Evolutionary conservation across 2,888 invertebrate species (phyloP), one percentile per base, ranked within the genome.

Genomic region (Plusia festucae): DNA sequence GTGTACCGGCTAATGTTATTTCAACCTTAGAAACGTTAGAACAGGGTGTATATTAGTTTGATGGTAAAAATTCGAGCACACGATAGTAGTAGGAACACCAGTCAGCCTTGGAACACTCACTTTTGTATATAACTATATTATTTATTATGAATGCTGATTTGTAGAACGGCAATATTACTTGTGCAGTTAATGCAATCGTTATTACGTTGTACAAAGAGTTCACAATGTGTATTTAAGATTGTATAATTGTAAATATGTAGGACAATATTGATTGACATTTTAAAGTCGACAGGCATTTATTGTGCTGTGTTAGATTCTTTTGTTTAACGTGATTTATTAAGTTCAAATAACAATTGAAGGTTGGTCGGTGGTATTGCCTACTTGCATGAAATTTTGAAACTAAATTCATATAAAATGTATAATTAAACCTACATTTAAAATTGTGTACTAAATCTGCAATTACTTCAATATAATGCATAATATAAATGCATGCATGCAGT

Each of bases 61-160:
- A 80, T 81, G 70, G 72, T 69, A 75, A 76, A 82, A 87, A 86
- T 86, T 84, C 86, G 83, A 86, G 82, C 85, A 86, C 83, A 76
- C 82, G 82, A 81, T 80, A 82, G 79, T 79, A 71, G 77, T 79
- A 81, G 78, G 85, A 82, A 81, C 82, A 89, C 89, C 70, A 79
- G 89, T 85, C 87, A 87, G 85, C 91, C 91, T 91, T 91, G 91
- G 82, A 76, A 85, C 91, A 90, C 90, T 91, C 91, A 91, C 90
- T 91, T 90, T 90, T 87, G 87, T 89, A 83, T 83, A 82, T 74
- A 79, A 79, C 79, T 75, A 76, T 77, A 77, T 83, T 78, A 82
- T 79, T 81, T 81, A 85, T 82, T 86, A 86, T 87, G 86, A 88
- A 88, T 87, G 84, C 82, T 81, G 84, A 87, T 86, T 86, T 87